Evolutionary conservation across 2,888 invertebrate species (phyloP).

Genomic region (Andrena praecox): DNA sequence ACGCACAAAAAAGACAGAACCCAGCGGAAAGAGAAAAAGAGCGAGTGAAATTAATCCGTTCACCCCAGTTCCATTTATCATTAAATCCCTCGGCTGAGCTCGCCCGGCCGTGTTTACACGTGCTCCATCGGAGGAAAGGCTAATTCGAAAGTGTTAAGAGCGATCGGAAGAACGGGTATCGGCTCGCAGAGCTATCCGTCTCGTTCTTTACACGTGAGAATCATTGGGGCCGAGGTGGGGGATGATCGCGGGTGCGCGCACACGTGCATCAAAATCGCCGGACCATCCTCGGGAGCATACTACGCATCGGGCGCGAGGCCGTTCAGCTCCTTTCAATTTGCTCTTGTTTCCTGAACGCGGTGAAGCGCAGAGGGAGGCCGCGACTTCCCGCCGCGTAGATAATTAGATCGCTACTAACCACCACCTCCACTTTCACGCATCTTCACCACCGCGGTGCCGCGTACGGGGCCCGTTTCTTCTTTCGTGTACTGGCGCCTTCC

Average conservation of each 20-base stretch:
- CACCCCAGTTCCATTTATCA: slow-evolving; percentile 33
- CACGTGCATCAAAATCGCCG: slow-evolving; percentile 60
- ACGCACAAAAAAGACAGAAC: neutral
- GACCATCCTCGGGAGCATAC: slow-evolving; percentile 32
- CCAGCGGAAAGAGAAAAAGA: neutral
- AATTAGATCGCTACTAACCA: slow-evolving; percentile 85
- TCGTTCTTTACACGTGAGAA: slow-evolving; percentile 29
- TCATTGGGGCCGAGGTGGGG: neutral
- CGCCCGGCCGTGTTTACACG: slow-evolving; percentile 51
- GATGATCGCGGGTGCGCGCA: slow-evolving; percentile 34
- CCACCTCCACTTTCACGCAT: slow-evolving; percentile 80
- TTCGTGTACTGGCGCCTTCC: slow-evolving; percentile 30
- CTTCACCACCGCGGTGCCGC: slow-evolving; percentile 72
- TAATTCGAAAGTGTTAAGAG: slow-evolving; percentile 44
- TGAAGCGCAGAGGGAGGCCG: slow-evolving; percentile 80
- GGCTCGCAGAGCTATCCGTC: slow-evolving; percentile 38
- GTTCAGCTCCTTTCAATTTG: slow-evolving; percentile 66
- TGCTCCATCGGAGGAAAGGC: slow-evolving; percentile 27
- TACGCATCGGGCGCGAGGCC: slow-evolving; percentile 17
- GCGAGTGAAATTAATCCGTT: slow-evolving; percentile 42
- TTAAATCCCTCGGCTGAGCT: slow-evolving; percentile 2
- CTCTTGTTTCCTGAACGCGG: slow-evolving; percentile 77
- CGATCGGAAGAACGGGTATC: slow-evolving; percentile 26
- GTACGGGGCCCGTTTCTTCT: slow-evolving; percentile 60
- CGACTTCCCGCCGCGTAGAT: slow-evolving; percentile 84